Base-by-base conservation (phyloP, 2,797 vertebrate species). In the Echeneis naucrates region DNA sequence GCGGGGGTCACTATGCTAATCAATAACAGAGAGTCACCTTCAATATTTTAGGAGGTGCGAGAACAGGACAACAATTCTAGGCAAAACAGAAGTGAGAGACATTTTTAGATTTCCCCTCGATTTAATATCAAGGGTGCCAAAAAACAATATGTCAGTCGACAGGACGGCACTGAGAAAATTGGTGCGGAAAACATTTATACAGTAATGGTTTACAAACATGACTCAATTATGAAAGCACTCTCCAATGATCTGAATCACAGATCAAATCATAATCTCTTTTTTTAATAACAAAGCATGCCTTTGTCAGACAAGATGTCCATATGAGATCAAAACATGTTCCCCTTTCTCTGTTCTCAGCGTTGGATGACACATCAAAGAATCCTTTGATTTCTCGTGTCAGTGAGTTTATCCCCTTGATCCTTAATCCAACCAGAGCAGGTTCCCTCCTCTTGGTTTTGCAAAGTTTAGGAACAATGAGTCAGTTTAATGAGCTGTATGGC, bases 291-390 rank as follows among this genome's bases (percentile, higher is more conserved):
- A 77, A 81, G 62, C 70, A 14, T 32, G 48, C 52, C 55, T 84
- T 68, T 64, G 75, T 88, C 58, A 66, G 81, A 86, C 74, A 78
- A 82, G 69, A 74, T 75, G 77, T 82, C 81, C 76, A 27, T 67
- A 35, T 65, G 65, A 72, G 76, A 81, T 56, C 50, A 47, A 69
- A 75, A 54, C 52, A 32, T 63, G 64, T 57, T 75, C 42, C 42
- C 57, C 44, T 70, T 69, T 58, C 71, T 83, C 76, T 80, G 75
- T 70, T 87, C 77, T 77, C 40, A 0, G 58, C 23, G 17, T 35
- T 69, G 80, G 76, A 77, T 75, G 77, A 63, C 74, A 80, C 77
- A 78, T 86, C 74, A 88, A 86, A 89, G 78, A 69, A 8, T 40
- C 51, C 61, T 87, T 79, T 89, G 84, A 86, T 85, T 76, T 30